Evolutionary conservation across 2,797 vertebrate species (phyloP), one percentile per base, ranked within the genome.

Genomic region (Sebastes trivittatus): DNA sequence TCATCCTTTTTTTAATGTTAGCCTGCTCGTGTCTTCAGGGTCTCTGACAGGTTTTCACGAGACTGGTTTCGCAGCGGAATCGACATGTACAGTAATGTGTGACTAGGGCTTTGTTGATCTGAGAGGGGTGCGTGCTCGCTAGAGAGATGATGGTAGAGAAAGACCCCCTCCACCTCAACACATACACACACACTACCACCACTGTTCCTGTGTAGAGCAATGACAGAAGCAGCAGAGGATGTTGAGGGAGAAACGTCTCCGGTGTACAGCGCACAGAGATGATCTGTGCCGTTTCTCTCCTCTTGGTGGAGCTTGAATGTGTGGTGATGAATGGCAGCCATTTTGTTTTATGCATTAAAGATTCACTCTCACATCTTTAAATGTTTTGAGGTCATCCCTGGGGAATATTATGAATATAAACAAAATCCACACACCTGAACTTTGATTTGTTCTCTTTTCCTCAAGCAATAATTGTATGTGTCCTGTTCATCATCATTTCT

Each of bases 1-100:
- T 92, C 89, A 91, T 93, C 70, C 87, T 49, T 88, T 92, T 88
- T 92, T 94, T 92, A 92, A 93, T 92, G 87, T 80, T 76, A 67
- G 79, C 83, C 75, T 54, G 65, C 82, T 89, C 55, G 23, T 79
- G 65, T 88, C 82, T 89, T 88, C 70, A n/a, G 87, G 84, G 76
- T 87, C 87, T 83, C 78, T 88, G 90, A 90, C 87, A 80, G 82
- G 66, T 84, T 88, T 84, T 71, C 83, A 79, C 80, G 56, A 80
- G 65, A 73, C 67, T 84, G 72, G 42, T 72, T 86, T 54, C 63
- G 63, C 77, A 20, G 73, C 49, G 20, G 82, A 81, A 71, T 70
- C 32, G 46, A 75, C 68, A n/a, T 88, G 88, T 89, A 91, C 80
- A 81, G 81, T 87, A 87, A 87, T 82, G 72, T 89, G 84, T 55